phyloP scores from a whole-genome alignment of 2,797 vertebrate genomes.

The Fringilla coelebs region DNA sequence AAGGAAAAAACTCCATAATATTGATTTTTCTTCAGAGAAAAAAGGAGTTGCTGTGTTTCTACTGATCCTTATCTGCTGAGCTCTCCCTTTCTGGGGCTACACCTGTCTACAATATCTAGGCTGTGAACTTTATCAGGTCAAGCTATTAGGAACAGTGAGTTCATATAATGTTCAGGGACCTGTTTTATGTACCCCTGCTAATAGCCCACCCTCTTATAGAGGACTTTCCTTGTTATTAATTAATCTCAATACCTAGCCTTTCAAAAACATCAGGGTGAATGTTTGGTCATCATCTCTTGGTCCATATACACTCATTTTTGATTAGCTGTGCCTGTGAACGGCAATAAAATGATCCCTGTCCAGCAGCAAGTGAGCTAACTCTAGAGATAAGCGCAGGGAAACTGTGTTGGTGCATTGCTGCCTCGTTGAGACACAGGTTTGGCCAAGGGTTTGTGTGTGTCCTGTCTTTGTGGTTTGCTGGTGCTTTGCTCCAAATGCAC shows the following conservation, averaged over 20 bases:
- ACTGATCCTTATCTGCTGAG: neutral
- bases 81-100: neutral
- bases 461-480: neutral
- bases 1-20: neutral
- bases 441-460: neutral
- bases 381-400: neutral
- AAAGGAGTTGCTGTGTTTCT: neutral
- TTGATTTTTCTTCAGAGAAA: conserved; percentile 37
- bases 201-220: neutral
- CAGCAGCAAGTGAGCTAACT: neutral
- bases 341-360: neutral
- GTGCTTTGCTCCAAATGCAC: neutral
- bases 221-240: neutral
- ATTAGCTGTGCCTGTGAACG: neutral
- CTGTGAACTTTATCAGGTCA: neutral
- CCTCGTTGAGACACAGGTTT: fast-evolving
- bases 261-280: neutral
- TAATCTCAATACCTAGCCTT: neutral
- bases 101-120: neutral
- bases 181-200: neutral
- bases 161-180: neutral
- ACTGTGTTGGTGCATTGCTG: neutral
- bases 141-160: neutral
- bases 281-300: too few species aligned
- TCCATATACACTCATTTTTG: neutral